Percentiles rank a stretch among this genome's conserved stretches.
Conservation (phyloP, 2,888 invertebrate species). For the Drosophila diplacantha region DNA sequence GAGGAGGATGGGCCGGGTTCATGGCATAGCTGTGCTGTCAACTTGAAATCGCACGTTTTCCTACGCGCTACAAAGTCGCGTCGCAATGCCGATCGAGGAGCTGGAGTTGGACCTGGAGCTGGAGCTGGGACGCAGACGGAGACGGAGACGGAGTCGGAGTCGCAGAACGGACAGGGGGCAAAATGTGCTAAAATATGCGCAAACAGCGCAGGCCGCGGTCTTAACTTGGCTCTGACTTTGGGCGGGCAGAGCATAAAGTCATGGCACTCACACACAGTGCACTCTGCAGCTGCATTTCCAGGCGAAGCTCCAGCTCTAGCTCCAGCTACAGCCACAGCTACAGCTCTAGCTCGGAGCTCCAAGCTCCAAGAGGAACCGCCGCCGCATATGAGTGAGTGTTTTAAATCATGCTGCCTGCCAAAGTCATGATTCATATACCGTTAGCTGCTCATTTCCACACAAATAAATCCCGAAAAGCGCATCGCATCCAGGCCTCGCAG, state of each 20-base stretch:
- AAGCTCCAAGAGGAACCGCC: constrained; percentile 24
- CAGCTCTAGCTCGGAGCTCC: constrained; percentile 4
- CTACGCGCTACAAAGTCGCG: constrained; percentile 69
- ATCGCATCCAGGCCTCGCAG: constrained; percentile 23
- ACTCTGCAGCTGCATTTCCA: constrained; percentile 20
- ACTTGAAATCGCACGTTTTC: constrained; percentile 73
- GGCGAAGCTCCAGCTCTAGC: constrained; percentile 13
- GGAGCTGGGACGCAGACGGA: neutral
- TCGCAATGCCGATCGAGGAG: constrained; percentile 42
- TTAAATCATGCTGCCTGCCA: constrained; percentile 76
- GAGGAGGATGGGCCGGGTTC: constrained; percentile 53
- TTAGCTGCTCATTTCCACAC: constrained; percentile 75
- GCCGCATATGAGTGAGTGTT: constrained; percentile 71
- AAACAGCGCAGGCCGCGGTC: constrained; percentile 54
- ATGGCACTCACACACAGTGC: constrained; percentile 44
- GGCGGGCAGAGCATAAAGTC: constrained; percentile 43
- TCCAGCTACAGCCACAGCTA: constrained; percentile 11
- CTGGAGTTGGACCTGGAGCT: constrained; percentile 4
- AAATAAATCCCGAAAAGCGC: constrained; percentile 70
- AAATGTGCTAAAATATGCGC: constrained; percentile 76
- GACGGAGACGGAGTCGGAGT: constrained; percentile 4
- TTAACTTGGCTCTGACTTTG: constrained; percentile 26
- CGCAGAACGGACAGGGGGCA: constrained; percentile 39
- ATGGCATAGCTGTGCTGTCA: constrained; percentile 64
- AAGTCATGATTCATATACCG: constrained; percentile 78